These are phyloP conservation scores for Ophion ventricosus DNA, from an alignment of 2,888 invertebrate species.

Conservation along the genomic window DNA sequence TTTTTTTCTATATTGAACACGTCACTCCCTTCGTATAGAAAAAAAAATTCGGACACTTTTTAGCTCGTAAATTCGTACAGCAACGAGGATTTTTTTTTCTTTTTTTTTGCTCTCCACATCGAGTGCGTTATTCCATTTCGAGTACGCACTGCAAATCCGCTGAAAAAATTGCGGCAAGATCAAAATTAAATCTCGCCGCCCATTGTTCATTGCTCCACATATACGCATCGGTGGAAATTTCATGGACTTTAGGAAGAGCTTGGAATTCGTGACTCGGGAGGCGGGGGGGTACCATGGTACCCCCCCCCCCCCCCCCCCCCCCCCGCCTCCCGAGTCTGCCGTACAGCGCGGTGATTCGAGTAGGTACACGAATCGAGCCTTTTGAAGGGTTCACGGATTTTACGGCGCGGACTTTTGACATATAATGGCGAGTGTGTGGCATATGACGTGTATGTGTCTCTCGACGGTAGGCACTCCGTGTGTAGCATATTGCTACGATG, in stretches of 20 bases:
- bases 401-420: slow-evolving; percentile 58
- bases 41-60: no score
- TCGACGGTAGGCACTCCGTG: neutral
- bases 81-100: neutral
- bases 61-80: no score
- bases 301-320: no score
- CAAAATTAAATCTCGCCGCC: neutral
- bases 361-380: slow-evolving; percentile 8
- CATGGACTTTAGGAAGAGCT: slow-evolving; percentile 19
- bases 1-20: neutral
- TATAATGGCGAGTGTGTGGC: slow-evolving; percentile 51
- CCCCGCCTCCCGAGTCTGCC: no score
- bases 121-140: neutral
- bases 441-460: slow-evolving; percentile 50
- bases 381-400: slow-evolving; percentile 55
- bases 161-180: neutral
- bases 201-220: neutral
- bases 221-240: slow-evolving; percentile 29
- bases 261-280: slow-evolving; percentile 30
- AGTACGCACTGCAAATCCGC: neutral
- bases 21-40: neutral
- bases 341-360: neutral
- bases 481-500: slow-evolving; percentile 32
- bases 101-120: neutral
- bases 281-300: no score